These are phyloP conservation scores for Phengaris arion DNA, from an alignment of 2,888 invertebrate genomes.

Conservation along the genomic window DNA sequence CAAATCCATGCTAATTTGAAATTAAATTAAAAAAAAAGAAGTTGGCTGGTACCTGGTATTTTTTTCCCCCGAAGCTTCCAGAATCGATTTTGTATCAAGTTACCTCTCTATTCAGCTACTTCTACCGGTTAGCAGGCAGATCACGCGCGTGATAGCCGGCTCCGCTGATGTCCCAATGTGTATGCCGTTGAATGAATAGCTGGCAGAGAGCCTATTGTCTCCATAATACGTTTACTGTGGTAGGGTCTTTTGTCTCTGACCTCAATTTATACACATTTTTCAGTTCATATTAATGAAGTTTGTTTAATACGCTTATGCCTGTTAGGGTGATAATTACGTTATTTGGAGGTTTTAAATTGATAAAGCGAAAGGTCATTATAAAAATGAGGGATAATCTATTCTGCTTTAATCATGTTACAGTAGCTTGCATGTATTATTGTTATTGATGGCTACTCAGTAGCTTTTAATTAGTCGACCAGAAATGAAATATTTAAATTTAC, in stretches of 20 bases:
- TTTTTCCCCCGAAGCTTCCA: too few species aligned
- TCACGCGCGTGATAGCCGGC: not conserved
- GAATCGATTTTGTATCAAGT: not conserved
- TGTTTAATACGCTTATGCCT: not conserved
- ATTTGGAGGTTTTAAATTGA: not conserved
- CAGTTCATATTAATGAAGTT: not conserved
- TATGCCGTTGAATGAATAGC: slow-evolving; percentile 29
- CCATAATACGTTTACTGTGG: slow-evolving; percentile 30
- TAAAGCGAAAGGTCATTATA: not conserved
- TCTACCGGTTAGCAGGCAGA: not conserved
- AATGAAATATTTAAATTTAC: too few species aligned
- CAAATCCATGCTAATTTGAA: too few species aligned
- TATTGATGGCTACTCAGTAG: not conserved
- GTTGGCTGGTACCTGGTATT: too few species aligned
- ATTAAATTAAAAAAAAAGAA: too few species aligned
- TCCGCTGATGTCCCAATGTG: not conserved
- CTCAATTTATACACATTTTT: not conserved
- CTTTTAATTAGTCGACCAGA: not conserved
- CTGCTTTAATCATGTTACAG: not conserved
- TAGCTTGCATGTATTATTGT: not conserved
- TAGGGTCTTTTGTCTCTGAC: not conserved
- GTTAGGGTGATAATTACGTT: not conserved
- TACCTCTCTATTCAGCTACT: not conserved
- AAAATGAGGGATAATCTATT: not conserved
- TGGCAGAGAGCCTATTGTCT: slow-evolving; percentile 34